phyloP scores from a whole-genome alignment of 2,888 invertebrate genomes.

The Eudasyphora cyanicolor region DNA sequence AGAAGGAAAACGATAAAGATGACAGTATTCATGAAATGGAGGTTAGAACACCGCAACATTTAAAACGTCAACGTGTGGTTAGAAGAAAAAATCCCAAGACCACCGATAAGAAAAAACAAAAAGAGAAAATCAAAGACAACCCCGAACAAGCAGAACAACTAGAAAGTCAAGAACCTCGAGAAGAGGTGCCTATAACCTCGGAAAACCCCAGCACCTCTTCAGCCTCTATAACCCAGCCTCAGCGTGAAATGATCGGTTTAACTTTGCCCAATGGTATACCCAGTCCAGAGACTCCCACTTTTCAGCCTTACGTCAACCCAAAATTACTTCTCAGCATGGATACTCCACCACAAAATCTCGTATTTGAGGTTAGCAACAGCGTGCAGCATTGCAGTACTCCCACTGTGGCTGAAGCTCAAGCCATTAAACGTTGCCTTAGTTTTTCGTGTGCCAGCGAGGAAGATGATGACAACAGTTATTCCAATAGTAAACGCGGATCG shows the following conservation, averaged over 20 bases:
- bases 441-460: slow-evolving; percentile 83
- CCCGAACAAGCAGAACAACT: not conserved
- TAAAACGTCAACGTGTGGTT: slow-evolving; percentile 78
- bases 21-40: slow-evolving; percentile 77
- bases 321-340: slow-evolving; percentile 57
- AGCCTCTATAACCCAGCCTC: not conserved
- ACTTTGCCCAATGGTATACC: slow-evolving; percentile 77
- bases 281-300: slow-evolving; percentile 74
- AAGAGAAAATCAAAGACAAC: not conserved
- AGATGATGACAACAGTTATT: slow-evolving; percentile 72
- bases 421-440: slow-evolving; percentile 82
- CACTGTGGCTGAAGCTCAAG: slow-evolving; percentile 78
- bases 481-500: slow-evolving; percentile 81
- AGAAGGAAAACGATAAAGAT: not conserved
- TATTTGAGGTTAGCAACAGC: slow-evolving; percentile 75
- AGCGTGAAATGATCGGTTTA: slow-evolving; percentile 68
- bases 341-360: slow-evolving; percentile 67
- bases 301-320: not conserved
- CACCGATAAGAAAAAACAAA: slow-evolving; percentile 50
- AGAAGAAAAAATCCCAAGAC: slow-evolving; percentile 73
- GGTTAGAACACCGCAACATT: slow-evolving; percentile 78
- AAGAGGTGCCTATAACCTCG: not conserved
- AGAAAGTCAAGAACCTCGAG: not conserved
- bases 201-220: not conserved
- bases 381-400: slow-evolving; percentile 81